Conservation (phyloP, 2,888 invertebrate species). For the Cantharis flavilabris region DNA sequence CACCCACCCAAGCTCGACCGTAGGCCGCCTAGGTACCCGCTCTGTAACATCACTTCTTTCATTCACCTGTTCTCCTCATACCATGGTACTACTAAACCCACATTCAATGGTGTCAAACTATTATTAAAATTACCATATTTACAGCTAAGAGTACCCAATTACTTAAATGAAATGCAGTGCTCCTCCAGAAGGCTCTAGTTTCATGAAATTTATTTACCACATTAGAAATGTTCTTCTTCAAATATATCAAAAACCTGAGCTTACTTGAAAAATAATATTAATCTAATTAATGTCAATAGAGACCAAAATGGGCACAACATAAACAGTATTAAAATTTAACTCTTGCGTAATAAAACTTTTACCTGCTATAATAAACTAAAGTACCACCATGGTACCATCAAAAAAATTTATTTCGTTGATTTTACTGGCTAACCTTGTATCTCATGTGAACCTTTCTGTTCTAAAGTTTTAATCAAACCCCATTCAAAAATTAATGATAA, state of each 20-base stretch:
- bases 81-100: conserved; percentile 17
- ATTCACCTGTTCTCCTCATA: conserved; percentile 30
- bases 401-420: neutral
- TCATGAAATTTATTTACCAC: neutral
- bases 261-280: neutral
- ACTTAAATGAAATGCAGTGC: neutral
- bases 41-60: conserved; percentile 63
- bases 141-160: conserved; percentile 1
- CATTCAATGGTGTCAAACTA: conserved; percentile 15
- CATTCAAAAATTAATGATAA: neutral
- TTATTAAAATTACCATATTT: neutral
- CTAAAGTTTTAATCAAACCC: neutral
- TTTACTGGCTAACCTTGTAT: neutral
- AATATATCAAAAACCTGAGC: neutral
- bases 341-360: neutral
- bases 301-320: neutral
- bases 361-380: neutral
- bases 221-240: neutral
- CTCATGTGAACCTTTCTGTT: neutral
- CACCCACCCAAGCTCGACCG: conserved; percentile 94
- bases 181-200: neutral
- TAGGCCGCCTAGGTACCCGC: conserved; percentile 91
- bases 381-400: neutral
- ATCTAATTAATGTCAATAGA: neutral
- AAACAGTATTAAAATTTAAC: neutral